phyloP scores from a whole-genome alignment of 2,888 invertebrate species.

The Limnephilus rhombicus region DNA sequence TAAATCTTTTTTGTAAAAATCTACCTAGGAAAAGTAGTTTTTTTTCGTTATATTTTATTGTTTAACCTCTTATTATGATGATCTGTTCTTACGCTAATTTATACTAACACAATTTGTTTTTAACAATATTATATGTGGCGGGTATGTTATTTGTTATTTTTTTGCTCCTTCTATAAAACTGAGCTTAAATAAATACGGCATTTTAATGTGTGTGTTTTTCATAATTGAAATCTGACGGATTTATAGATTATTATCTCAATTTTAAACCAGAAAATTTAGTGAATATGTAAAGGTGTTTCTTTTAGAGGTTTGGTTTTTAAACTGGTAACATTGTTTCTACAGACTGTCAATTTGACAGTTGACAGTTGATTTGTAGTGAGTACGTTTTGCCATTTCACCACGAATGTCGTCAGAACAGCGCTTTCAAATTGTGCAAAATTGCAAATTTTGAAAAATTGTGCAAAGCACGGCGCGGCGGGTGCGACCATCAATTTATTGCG shows the following conservation, averaged over 20 bases:
- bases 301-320: too few relatives aligned
- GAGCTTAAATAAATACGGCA: not conserved
- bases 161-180: not conserved
- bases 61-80: not conserved
- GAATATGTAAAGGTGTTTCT: too few relatives aligned
- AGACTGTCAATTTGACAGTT: too few relatives aligned
- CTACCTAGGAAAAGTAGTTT: not conserved
- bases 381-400: too few relatives aligned
- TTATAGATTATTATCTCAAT: not conserved
- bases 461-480: too few relatives aligned
- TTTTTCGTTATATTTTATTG: not conserved
- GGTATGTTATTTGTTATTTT: not conserved
- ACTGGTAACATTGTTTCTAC: too few relatives aligned
- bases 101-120: not conserved
- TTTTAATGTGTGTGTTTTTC: not conserved
- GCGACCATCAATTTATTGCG: too few relatives aligned
- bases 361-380: too few relatives aligned
- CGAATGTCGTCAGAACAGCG: too few relatives aligned
- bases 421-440: too few relatives aligned
- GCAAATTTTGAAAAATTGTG: too few relatives aligned
- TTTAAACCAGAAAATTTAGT: not conserved
- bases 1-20: not conserved
- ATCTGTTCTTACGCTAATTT: not conserved
- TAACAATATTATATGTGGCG: not conserved
- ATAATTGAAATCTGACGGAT: not conserved